Conservation (phyloP, 2,113 vertebrate genomes). For the Labeo catla region DNA sequence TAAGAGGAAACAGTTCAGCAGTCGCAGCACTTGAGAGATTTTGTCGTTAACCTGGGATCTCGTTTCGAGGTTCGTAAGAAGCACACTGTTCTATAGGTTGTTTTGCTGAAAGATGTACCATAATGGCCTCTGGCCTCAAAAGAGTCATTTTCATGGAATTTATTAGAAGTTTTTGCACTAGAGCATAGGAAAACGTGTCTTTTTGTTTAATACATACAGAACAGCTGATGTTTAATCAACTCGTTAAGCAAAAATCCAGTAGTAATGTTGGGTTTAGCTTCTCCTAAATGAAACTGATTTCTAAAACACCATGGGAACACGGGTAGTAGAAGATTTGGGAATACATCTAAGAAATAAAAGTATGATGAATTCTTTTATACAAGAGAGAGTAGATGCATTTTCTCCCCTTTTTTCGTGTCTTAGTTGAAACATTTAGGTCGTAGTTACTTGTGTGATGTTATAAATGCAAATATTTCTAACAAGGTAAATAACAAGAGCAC, state of each 20-base stretch:
- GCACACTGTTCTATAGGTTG: conserved; percentile 48
- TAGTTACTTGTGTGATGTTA: neutral
- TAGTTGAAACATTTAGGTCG: neutral
- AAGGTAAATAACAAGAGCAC: conserved; percentile 23
- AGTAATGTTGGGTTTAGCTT: neutral
- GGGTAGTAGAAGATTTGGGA: neutral
- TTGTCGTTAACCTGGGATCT: conserved; percentile 34
- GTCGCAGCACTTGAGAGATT: conserved; percentile 52
- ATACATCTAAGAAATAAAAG: neutral
- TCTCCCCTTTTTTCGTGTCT: neutral
- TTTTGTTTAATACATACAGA: neutral
- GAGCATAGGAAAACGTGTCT: neutral
- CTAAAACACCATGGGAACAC: neutral
- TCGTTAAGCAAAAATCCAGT: neutral
- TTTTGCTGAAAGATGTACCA: conserved; percentile 40
- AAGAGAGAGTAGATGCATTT: neutral
- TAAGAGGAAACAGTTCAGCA: conserved; percentile 51
- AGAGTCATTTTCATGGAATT: neutral
- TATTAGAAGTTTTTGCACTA: conserved; percentile 35
- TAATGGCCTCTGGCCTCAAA: conserved; percentile 31
- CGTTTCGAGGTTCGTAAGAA: conserved; percentile 36
- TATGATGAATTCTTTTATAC: neutral
- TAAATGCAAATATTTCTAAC: conserved; percentile 18
- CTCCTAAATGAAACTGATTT: neutral
- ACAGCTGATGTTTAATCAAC: neutral